Base-by-base conservation (phyloP, 92 coral and sea anemone genomes). In the Palythoa grandis region DNA sequence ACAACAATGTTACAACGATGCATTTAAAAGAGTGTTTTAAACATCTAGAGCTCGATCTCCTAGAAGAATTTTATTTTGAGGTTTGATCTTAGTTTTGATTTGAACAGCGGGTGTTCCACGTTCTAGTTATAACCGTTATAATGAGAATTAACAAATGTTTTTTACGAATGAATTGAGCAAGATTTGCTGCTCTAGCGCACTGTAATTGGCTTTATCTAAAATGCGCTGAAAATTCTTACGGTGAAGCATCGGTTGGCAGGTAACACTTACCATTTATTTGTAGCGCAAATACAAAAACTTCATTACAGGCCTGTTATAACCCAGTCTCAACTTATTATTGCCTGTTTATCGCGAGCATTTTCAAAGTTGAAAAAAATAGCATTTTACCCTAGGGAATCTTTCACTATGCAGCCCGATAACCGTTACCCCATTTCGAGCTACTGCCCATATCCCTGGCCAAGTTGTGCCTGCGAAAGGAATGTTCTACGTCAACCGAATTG, bases 251-350 rank as follows among this genome's bases (percentile, higher is more conserved):
- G 23, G 85, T 80, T 80, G 85, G 85, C 52, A 80, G 72, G 85
- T 73, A 80, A 80, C 85, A 70, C 14, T 38, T 25, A 7, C 63
- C 54, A 80, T 80, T 80, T 80, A 80, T 80, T 80, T 40, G 73
- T 12, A 80, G 85, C 85, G 73, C 75, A 80, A 80, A 80, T 80
- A 80, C 43, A 80, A 80, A 80, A 65, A 80, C 74, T 80, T 66
- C 85, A 80, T 80, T 80, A 80, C 57, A 14, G 56, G 38, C 61
- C 24, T 66, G 74, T 80, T 65, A 65, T 80, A 74, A 43, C 22
- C n/a, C 61, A 17, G 22, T 20, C 43, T 1, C 74, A 35, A 47
- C 60, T 22, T 65, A 48, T 61, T 39, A 60, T 6, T 38, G 72
- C 72, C 73, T 10, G 74, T 43, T 67, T 43, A 48, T 7, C 25